These are phyloP conservation scores for Triplophysa tibetana DNA, from an alignment of 2,113 vertebrate species.

Conservation along the genomic window DNA sequence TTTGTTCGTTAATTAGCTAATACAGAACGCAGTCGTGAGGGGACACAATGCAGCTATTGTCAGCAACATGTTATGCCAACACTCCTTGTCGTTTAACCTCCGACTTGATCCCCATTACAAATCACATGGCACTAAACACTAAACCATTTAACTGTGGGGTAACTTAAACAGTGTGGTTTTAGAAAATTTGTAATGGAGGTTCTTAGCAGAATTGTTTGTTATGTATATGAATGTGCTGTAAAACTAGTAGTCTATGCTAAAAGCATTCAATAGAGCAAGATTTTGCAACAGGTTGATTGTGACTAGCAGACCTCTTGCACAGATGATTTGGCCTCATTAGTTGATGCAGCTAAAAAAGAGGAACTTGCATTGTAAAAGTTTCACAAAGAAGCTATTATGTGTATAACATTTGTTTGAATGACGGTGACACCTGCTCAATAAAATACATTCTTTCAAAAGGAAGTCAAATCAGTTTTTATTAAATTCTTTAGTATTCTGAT, in stretches of 20 bases:
- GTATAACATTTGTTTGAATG: neutral
- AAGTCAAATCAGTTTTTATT: neutral
- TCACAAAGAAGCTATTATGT: neutral
- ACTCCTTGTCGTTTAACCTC: slow-evolving; percentile 18
- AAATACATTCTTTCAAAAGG: neutral
- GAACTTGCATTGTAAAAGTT: neutral
- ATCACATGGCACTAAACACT: neutral
- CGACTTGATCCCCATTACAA: neutral
- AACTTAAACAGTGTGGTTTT: neutral
- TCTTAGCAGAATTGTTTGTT: neutral
- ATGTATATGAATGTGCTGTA: neutral
- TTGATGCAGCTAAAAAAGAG: slow-evolving; percentile 5
- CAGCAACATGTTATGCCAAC: slow-evolving; percentile 32
- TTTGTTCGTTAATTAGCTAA: slow-evolving; percentile 37
- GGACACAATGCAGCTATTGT: slow-evolving; percentile 44
- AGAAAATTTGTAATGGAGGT: neutral
- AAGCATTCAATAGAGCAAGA: neutral
- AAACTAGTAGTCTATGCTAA: neutral
- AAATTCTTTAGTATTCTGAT: neutral
- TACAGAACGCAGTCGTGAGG: slow-evolving; percentile 15
- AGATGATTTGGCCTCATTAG: slow-evolving; percentile 2
- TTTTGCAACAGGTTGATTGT: slow-evolving; percentile 13
- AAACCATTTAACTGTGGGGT: neutral
- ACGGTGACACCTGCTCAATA: too few species aligned
- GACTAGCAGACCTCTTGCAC: slow-evolving; percentile 2